Percentiles rank a stretch among this genome's conserved stretches.
These are phyloP conservation scores for Morpho helenor DNA, from an alignment of 2,888 invertebrate genomes.

Conservation along the genomic window DNA sequence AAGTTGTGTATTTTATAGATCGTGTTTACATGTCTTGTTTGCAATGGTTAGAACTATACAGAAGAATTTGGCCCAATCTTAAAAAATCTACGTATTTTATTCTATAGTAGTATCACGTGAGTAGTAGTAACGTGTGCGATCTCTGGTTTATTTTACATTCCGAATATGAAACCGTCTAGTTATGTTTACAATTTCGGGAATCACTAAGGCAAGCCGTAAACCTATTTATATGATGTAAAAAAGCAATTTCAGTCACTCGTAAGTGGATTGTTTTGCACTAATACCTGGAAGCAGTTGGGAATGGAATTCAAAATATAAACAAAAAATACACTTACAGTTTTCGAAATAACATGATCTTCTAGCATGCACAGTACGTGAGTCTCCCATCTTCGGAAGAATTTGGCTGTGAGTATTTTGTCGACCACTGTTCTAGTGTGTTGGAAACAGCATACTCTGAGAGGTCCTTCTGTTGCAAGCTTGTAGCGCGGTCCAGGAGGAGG, in stretches of 20 bases:
- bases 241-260: conserved; percentile 4
- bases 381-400: conserved; percentile 88
- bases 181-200: not conserved
- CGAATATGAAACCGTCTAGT: not conserved
- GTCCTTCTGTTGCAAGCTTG: conserved; percentile 85
- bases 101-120: too few relatives aligned
- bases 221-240: conserved; percentile 12
- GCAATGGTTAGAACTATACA: too few relatives aligned
- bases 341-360: conserved; percentile 84
- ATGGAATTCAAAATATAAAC: conserved; percentile 3
- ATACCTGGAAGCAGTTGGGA: not conserved
- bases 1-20: too few relatives aligned
- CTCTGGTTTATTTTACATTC: too few relatives aligned
- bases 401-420: conserved; percentile 87
- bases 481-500: conserved; percentile 80
- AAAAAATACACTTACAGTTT: conserved; percentile 80
- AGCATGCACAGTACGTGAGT: conserved; percentile 84
- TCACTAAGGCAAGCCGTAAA: not conserved
- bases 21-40: too few relatives aligned
- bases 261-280: conserved; percentile 10
- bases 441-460: conserved; percentile 86
- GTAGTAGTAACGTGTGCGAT: too few relatives aligned
- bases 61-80: too few relatives aligned
- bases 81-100: too few relatives aligned
- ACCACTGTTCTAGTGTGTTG: conserved; percentile 88